Evolutionary conservation across 1,140 invertebrate species (phyloP), one percentile per base, ranked within the genome.

Genomic region (Bicyclus anynana): DNA sequence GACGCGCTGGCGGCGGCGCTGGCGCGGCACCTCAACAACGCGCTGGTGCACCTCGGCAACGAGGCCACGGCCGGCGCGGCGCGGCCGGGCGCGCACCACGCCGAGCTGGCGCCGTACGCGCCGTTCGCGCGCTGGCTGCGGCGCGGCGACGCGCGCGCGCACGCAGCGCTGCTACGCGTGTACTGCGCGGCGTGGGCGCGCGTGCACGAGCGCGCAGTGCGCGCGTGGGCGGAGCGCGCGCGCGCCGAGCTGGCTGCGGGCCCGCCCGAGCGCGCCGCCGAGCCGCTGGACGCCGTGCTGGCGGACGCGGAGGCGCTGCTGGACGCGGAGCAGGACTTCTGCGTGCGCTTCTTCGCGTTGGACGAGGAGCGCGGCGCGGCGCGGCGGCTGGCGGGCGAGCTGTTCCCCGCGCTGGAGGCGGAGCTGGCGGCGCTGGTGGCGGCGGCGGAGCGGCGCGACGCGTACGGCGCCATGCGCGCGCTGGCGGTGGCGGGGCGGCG

Each of bases 311-410:
- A 98, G 80, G 96, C 95, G 18, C 93, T 98, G 58, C 98, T 97
- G 82, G 90, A 98, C 33, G 94, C 94, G 16, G 98, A 99, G 84
- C 98, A 99, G 89, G 94, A 97, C 63, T 99, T 99, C 90, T 99
- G 97, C 84, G 93, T 97, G 9, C 91, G 93, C 26, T 99, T 99
- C 89, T 97, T 99, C 75, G 95, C 97, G 23, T 3, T 26, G 23
- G 23, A 26, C 7, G 23, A 26, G 23, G 23, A 26, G 7, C 3
- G 23, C 23, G 23, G 23, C 80, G 95, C 96, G 87, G 92, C 96
- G 44, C 87, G 95, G 27, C 92, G 93, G 57, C 94, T 97, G 89
- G 97, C 98, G 96, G 92, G 91, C 49, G 94, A 93, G 58, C 91
- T 98, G 69, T 98, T 98, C 90, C 93, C 94, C 0, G 92, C 92